Evolutionary conservation across 1,140 invertebrate genomes (phyloP), one percentile per base, ranked within the genome.

Genomic region (Diachasmimorpha longicaudata): DNA sequence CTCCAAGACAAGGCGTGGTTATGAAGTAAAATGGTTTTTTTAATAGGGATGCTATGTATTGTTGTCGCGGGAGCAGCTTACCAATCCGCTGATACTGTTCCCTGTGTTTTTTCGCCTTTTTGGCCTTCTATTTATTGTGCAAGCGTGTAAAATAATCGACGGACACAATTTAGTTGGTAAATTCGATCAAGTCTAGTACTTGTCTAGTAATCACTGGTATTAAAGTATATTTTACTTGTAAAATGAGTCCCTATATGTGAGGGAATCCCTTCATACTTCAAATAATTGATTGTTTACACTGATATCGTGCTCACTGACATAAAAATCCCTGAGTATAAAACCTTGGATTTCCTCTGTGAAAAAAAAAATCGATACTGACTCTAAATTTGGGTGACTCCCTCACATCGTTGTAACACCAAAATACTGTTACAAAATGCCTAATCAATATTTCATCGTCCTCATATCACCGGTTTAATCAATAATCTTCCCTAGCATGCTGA

Each of bases 61-160:
- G 74, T 75, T 75, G 74, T 70, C 77, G 83, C 58, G 82, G 81
- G 85, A 88, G 87, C 86, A 88, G 85, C 94, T 94, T 94, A 95
- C 94, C 94, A 92, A 95, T 93, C 89, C 94, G 91, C 88, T 95
- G 93, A 90, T 95, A 95, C 85, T 93, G 92, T 88, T 93, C 93
- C 91, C 93, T 93, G 88, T 93, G 89, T 87, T 92, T 92, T 90
- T 92, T 91, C 85, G 90, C 90, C 88, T 92, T 93, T 91, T 90
- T 92, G 88, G 89, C 87, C 86, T 91, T 91, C 91, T 92, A 88
- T 82, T 72, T 77, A 84, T 83, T 46, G 55, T 80, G 85, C 82
- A 88, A 87, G 86, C 86, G 85, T 88, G 87, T 85, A 88, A 88
- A 85, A 86, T 85, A 78, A 78, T 85, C 81, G 78, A 79, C 83